Base-by-base conservation (phyloP, 2,113 vertebrate species). In the Archocentrus centrarchus region DNA sequence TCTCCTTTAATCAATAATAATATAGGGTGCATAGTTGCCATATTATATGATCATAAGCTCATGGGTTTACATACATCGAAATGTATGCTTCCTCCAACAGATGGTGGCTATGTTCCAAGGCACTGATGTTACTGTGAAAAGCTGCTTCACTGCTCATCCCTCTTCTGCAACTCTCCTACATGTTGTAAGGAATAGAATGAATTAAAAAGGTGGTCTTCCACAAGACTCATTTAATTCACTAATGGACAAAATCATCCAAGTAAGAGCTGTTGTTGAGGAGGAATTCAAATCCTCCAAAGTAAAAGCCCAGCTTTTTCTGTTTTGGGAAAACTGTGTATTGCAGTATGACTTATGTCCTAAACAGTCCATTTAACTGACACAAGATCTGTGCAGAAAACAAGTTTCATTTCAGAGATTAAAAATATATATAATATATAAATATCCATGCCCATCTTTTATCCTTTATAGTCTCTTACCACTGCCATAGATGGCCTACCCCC, bases 251-350 rank as follows among this genome's bases (percentile, higher is more conserved):
- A 44, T 44, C 41, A 44, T 4, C 2, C 6, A 50, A 50, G 5
- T 50, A 50, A 50, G 15, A 11, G 15, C 66, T 50, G 22, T 44
- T 30, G 0, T 50, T 8, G 11, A 68, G 41, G 15, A 47, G 15
- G 30, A 50, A 53, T 53, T 50, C 15, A 27, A 68, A 68, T 68
- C 39, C 4, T 68, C 14, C 47, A 17, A 47, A 47, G 47, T 50
- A 50, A 50, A 47, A 47, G 13, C 11, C 13, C 14, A 47, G 44
- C 11, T 47, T 17, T 47, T 47, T 50, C 24, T 17, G 1, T 24
- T 47, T 47, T 47, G 0, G 0, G 9, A 68, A 10, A 24, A 27
- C 14, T 1, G 2, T 27, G 18, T 27, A 9, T 44, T 53, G 24
- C 24, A 3, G 44, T 70, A 20, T 70, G 24, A 32, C 41, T 44